Conservation (phyloP, 2,888 invertebrate genomes). For the Sinhomidia bicolor region DNA sequence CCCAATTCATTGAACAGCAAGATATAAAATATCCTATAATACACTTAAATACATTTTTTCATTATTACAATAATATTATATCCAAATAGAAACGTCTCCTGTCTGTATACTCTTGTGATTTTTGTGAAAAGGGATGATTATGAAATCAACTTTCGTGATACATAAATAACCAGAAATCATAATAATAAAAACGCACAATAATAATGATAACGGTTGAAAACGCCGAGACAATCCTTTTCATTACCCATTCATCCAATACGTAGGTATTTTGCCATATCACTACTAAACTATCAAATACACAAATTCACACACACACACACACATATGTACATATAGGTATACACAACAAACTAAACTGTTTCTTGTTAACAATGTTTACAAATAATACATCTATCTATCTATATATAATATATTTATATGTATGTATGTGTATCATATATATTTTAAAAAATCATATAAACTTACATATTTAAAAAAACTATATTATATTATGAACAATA, state of each 20-base stretch:
- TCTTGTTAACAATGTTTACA: slow-evolving; percentile 29
- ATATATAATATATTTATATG: too few relatives aligned
- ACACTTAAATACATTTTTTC: slow-evolving; percentile 17
- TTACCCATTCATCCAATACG: slow-evolving; percentile 13
- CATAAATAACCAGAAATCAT: slow-evolving; percentile 70
- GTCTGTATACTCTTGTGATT: background rate
- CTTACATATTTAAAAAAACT: slow-evolving; percentile 23
- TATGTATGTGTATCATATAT: too few relatives aligned
- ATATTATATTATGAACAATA: slow-evolving; percentile 29
- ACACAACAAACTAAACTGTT: background rate
- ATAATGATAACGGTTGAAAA: slow-evolving; percentile 49
- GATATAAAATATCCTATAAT: slow-evolving; percentile 16
- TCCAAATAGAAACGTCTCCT: background rate
- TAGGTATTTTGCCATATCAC: too few relatives aligned
- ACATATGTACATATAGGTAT: too few relatives aligned
- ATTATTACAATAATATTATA: slow-evolving; percentile 1
- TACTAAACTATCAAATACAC: background rate
- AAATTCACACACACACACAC: background rate
- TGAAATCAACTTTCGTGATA: slow-evolving; percentile 70
- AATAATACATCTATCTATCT: too few relatives aligned
- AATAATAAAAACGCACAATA: slow-evolving; percentile 55
- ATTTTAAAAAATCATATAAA: slow-evolving; percentile 35
- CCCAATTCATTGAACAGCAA: slow-evolving; percentile 59
- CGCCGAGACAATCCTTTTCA: slow-evolving; percentile 42
- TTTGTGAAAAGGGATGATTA: slow-evolving; percentile 52